Evolutionary conservation across 2,113 vertebrate genomes (phyloP).

Genomic region (Haliaeetus leucogaster): DNA sequence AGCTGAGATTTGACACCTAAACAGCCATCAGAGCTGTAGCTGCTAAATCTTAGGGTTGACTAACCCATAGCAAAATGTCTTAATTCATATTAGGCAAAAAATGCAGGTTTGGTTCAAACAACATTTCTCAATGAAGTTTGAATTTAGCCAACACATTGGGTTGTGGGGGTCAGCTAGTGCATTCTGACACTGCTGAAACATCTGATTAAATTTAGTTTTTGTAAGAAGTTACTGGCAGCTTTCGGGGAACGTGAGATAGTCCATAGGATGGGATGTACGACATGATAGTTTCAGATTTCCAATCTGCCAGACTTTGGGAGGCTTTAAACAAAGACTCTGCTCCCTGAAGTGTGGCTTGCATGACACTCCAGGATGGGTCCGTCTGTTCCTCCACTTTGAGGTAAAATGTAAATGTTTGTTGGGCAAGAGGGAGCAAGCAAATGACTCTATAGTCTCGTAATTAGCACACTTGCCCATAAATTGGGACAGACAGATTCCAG

Average conservation of each 20-base stretch:
- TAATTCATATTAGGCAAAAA: not conserved
- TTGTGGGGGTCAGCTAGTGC: not conserved
- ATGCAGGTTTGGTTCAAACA: not conserved
- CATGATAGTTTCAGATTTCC: not conserved
- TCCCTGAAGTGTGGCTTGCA: not conserved
- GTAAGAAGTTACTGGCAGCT: not conserved
- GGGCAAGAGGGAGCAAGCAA: slow-evolving; percentile 48
- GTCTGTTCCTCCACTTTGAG: slow-evolving; percentile 7
- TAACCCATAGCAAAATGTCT: not conserved
- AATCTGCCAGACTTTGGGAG: not conserved
- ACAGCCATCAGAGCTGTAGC: not conserved
- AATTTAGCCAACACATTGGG: accelerated
- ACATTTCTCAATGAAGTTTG: not conserved
- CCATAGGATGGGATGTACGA: not conserved
- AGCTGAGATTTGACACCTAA: not conserved
- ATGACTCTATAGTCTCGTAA: slow-evolving; percentile 48
- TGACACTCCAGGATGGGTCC: not conserved
- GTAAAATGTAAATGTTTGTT: slow-evolving; percentile 49
- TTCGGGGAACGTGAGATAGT: not conserved
- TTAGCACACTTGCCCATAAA: slow-evolving; percentile 8
- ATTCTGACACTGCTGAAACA: not conserved
- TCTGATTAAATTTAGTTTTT: not conserved
- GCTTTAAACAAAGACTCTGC: not conserved
- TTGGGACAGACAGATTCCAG: slow-evolving; percentile 26
- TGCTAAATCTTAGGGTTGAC: not conserved